These are phyloP conservation scores for Nephrotoma appendiculata DNA, from an alignment of 2,888 invertebrate genomes.

Conservation along the genomic window DNA sequence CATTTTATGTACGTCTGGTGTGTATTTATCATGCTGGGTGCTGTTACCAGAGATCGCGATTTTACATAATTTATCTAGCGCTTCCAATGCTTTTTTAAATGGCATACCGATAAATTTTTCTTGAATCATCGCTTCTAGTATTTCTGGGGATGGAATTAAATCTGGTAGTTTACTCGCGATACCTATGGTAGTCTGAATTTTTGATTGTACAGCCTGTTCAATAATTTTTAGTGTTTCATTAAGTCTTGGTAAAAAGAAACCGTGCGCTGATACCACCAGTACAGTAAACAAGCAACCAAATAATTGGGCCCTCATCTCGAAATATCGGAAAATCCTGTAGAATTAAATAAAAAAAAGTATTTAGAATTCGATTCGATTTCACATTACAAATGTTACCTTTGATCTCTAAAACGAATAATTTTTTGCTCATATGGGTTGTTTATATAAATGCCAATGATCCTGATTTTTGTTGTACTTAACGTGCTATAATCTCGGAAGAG, in stretches of 20 bases:
- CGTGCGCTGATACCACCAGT: neutral
- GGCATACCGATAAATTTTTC: conserved; percentile 10
- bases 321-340: neutral
- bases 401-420: neutral
- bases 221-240: neutral
- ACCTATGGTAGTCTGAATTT: neutral
- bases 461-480: too few relatives aligned
- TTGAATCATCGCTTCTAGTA: conserved; percentile 8
- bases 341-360: neutral
- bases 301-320: neutral
- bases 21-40: conserved; percentile 17
- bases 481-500: too few relatives aligned
- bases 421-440: too few relatives aligned
- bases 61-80: conserved; percentile 14
- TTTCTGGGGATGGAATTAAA: conserved; percentile 8
- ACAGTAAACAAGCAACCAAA: neutral
- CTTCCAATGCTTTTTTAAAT: conserved; percentile 5
- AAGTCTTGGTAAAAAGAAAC: neutral
- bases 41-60: conserved; percentile 20
- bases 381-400: neutral
- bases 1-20: conserved; percentile 24
- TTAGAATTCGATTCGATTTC: neutral
- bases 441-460: too few relatives aligned
- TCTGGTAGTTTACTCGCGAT: neutral
- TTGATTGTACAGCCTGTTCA: neutral